Conservation (phyloP, 2,113 vertebrate species). For the Dipodomys ordii region DNA sequence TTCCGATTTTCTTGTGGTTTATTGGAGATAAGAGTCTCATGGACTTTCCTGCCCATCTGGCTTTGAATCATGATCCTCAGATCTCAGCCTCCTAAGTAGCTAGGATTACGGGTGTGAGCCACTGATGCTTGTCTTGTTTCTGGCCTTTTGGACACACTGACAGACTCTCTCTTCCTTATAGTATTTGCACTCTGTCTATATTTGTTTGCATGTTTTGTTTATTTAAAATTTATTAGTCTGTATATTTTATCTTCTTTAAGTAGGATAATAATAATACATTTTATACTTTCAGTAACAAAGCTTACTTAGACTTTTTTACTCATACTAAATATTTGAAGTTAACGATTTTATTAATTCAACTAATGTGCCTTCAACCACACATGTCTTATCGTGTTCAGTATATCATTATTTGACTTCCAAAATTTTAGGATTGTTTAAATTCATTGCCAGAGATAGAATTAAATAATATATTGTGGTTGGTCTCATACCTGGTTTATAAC, state of each 20-base stretch:
- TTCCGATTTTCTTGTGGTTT: no score
- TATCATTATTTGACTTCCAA: no score
- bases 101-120: no score
- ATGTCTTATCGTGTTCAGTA: not conserved
- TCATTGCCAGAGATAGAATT: not conserved
- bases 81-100: no score
- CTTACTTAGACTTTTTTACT: slow-evolving; percentile 4
- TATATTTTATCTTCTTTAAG: not conserved
- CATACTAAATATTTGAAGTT: not conserved
- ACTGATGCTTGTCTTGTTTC: not conserved
- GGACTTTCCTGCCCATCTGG: no score
- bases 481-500: not conserved
- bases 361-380: not conserved
- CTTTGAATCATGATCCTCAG: no score
- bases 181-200: not conserved
- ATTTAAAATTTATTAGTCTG: not conserved
- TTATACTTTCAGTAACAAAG: not conserved
- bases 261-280: not conserved
- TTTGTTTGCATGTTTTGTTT: not conserved
- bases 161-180: not conserved
- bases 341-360: slow-evolving; percentile 1
- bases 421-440: not conserved
- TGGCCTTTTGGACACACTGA: not conserved
- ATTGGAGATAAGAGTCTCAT: no score
- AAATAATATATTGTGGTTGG: not conserved